Percentiles rank a stretch among this genome's conserved stretches.
phyloP scores from a whole-genome alignment of 2,888 invertebrate genomes.

The Polietes domitor region DNA sequence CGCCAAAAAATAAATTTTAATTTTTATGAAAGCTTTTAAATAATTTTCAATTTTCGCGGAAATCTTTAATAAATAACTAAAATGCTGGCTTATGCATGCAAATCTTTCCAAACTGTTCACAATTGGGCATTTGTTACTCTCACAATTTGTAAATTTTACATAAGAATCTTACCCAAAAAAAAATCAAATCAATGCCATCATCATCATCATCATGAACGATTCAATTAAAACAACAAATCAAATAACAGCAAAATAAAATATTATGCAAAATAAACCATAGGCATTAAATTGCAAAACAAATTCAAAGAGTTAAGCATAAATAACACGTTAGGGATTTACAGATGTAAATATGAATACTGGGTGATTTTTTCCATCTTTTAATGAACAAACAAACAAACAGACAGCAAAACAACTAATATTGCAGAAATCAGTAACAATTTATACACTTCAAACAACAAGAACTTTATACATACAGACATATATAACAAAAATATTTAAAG shows the following conservation, averaged over 20 bases:
- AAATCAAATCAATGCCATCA: background rate
- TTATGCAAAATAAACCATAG: background rate
- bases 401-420: constrained; percentile 24
- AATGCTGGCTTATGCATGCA: no score
- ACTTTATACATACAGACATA: constrained; percentile 10
- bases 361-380: constrained; percentile 1
- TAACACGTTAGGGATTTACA: constrained; percentile 62
- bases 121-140: background rate
- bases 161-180: background rate
- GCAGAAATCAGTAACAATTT: constrained; percentile 37
- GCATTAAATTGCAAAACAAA: background rate
- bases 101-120: no score
- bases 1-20: no score
- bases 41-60: no score
- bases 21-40: no score
- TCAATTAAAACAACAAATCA: constrained; percentile 4
- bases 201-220: background rate
- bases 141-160: no score
- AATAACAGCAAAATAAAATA: background rate
- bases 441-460: constrained; percentile 34
- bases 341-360: constrained; percentile 53
- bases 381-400: constrained; percentile 18
- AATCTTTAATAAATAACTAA: no score
- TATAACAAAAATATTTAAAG: background rate
- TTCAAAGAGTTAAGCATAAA: constrained; percentile 41